A percentile compares a stretch with the other conserved stretches of the same genome.
phyloP scores from a whole-genome alignment of 2,797 vertebrate species.

The Momotus momota region DNA sequence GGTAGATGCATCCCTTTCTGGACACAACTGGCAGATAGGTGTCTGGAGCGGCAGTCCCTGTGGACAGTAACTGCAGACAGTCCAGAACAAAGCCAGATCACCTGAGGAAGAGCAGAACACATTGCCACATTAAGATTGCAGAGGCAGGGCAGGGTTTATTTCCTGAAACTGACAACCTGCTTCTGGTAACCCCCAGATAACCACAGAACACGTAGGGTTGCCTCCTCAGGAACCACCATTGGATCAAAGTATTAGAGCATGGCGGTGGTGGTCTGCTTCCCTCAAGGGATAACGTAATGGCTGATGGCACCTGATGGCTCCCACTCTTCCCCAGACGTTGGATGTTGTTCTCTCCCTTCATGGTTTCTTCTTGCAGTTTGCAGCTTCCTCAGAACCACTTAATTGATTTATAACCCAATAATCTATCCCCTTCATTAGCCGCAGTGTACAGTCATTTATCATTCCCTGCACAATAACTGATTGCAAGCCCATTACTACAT shows the following conservation, averaged over 20 bases:
- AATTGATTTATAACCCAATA: slow-evolving; percentile 66
- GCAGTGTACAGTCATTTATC: slow-evolving; percentile 7
- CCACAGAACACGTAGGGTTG: rapidly evolving
- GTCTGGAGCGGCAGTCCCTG: background rate
- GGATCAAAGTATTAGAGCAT: background rate
- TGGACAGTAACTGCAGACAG: background rate
- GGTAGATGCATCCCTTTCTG: background rate
- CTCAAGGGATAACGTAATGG: background rate
- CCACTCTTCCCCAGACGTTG: rapidly evolving
- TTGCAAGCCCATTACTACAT: slow-evolving; percentile 10
- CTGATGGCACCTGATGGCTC: background rate
- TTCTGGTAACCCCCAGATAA: background rate
- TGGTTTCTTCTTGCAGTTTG: background rate
- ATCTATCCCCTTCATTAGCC: slow-evolving; percentile 29
- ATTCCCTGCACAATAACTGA: slow-evolving; percentile 19
- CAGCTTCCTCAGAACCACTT: slow-evolving; percentile 40
- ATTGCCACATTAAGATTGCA: background rate
- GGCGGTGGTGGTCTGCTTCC: background rate
- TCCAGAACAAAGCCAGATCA: background rate
- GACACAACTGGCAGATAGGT: background rate
- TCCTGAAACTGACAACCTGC: background rate
- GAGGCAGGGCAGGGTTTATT: background rate
- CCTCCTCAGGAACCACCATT: background rate
- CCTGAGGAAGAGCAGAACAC: background rate
- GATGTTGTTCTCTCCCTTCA: background rate